Conservation (phyloP, 2,888 invertebrate species). For the Pyrocoelia pectoralis region DNA sequence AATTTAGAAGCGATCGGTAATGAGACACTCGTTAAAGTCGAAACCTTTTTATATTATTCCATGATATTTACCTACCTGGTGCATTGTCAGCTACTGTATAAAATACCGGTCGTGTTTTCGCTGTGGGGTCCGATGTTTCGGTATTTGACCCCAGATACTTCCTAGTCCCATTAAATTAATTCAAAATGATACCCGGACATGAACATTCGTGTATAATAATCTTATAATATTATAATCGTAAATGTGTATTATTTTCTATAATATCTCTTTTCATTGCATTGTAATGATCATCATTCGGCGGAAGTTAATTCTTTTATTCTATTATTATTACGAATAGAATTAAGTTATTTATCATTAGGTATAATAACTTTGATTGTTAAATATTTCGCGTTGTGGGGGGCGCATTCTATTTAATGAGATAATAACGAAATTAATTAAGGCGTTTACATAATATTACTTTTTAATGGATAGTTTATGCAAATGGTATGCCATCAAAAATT, state of each 20-base stretch:
- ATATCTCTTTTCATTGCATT: slow-evolving; percentile 21
- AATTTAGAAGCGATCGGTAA: background rate
- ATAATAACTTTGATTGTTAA: background rate
- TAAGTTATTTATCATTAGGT: slow-evolving; percentile 25
- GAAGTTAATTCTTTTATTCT: slow-evolving; percentile 20
- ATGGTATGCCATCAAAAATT: background rate
- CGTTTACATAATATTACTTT: background rate
- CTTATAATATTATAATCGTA: slow-evolving; percentile 35
- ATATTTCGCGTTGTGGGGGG: background rate
- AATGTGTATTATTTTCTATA: slow-evolving; percentile 20
- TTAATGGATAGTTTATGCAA: slow-evolving; percentile 1
- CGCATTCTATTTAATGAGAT: background rate
- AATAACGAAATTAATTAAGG: background rate
- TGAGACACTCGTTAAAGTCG: background rate
- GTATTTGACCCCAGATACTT: slow-evolving; percentile 40
- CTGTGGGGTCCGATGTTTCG: slow-evolving; percentile 43
- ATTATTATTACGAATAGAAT: slow-evolving; percentile 18
- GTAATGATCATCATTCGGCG: slow-evolving; percentile 29
- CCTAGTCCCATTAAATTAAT: slow-evolving; percentile 43
- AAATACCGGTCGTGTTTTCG: slow-evolving; percentile 40
- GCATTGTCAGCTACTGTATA: slow-evolving; percentile 40
- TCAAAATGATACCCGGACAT: slow-evolving; percentile 34
- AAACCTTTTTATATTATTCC: slow-evolving; percentile 19
- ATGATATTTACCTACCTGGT: slow-evolving; percentile 39
- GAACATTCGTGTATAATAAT: slow-evolving; percentile 35